phyloP scores from a whole-genome alignment of 2,113 vertebrate genomes.

The Terrapene triunguis region DNA sequence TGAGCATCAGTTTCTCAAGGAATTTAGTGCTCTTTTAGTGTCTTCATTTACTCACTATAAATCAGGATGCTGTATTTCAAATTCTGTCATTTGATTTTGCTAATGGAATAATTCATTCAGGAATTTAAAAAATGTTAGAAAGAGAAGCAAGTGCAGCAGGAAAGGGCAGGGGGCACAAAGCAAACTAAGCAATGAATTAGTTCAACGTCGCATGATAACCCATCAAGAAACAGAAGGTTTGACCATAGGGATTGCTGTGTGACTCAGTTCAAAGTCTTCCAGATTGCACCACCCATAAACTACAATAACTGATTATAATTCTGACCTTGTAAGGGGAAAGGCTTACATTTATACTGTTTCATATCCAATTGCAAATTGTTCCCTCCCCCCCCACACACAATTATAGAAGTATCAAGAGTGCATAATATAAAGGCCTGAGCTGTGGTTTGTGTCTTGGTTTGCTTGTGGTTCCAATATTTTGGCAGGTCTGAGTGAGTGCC shows the following conservation, averaged over 20 bases:
- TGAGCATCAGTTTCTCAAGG: neutral
- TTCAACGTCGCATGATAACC: neutral
- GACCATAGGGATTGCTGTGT: neutral
- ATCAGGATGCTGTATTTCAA: neutral
- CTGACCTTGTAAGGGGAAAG: neutral
- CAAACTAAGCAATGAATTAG: neutral
- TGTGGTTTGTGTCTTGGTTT: neutral
- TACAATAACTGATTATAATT: neutral
- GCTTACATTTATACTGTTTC: neutral
- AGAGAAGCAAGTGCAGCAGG: neutral
- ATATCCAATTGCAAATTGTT: neutral
- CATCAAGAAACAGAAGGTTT: neutral
- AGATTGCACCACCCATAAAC: neutral
- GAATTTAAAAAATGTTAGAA: neutral
- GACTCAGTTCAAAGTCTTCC: neutral
- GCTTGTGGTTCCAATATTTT: neutral
- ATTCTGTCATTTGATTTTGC: neutral
- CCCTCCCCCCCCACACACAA: neutral
- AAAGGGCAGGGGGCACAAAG: neutral
- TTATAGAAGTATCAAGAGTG: neutral
- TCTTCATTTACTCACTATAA: neutral
- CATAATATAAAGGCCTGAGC: neutral
- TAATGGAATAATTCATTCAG: neutral
- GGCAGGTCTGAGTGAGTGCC: neutral
- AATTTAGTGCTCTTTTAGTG: neutral